Conservation (phyloP, 2,888 invertebrate genomes). For the Clunio marinus region DNA sequence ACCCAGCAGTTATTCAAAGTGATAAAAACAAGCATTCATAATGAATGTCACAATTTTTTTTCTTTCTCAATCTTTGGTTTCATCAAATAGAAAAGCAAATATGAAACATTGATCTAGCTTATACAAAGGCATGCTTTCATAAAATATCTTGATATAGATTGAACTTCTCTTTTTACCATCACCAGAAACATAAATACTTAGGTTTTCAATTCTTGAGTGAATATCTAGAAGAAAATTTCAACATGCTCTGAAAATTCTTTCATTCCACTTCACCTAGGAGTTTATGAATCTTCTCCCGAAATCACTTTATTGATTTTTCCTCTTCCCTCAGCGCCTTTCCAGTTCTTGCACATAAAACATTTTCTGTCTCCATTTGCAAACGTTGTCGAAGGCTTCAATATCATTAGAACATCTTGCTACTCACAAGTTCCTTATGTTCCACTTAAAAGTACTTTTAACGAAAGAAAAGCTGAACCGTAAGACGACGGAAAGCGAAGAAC, state of each 20-base stretch:
- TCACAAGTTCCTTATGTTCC: not conserved
- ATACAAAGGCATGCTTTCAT: too few species aligned
- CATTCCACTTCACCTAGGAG: not conserved
- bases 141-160: too few species aligned
- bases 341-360: not conserved
- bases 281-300: slow-evolving; percentile 1
- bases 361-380: not conserved
- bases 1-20: too few species aligned
- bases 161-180: too few species aligned
- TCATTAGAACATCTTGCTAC: slow-evolving; percentile 7
- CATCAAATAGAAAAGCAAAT: too few species aligned
- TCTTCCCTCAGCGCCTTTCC: not conserved
- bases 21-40: not conserved
- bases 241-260: too few species aligned
- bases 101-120: too few species aligned
- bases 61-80: too few species aligned
- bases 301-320: not conserved
- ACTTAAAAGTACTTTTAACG: not conserved
- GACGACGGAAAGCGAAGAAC: not conserved
- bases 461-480: slow-evolving; percentile 1
- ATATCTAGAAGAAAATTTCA: too few species aligned
- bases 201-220: too few species aligned
- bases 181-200: too few species aligned
- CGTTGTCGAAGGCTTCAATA: not conserved
- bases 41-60: not conserved